Conservation (phyloP, 2,113 vertebrate species). For the Chloropsis cyanopogon region DNA sequence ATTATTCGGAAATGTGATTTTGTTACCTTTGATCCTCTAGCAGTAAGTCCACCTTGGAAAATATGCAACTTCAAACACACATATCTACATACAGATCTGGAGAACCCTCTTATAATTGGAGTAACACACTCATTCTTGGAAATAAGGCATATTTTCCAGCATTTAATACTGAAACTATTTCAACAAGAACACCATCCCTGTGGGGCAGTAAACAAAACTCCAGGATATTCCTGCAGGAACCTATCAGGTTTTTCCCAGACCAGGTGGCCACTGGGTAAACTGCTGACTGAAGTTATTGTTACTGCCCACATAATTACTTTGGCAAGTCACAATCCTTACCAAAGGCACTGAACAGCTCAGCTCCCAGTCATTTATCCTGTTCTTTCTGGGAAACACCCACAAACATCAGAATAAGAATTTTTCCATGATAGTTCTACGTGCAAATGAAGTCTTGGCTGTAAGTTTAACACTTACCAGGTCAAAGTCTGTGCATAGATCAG, state of each 20-base stretch:
- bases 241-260: background rate
- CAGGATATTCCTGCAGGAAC: background rate
- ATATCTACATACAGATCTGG: background rate
- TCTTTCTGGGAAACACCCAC: background rate
- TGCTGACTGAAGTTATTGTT: background rate
- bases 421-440: background rate
- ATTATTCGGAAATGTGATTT: background rate
- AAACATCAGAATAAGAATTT: background rate
- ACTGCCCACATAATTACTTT: background rate
- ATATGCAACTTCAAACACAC: background rate
- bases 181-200: background rate
- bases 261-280: background rate
- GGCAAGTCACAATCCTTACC: background rate
- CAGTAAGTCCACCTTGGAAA: background rate
- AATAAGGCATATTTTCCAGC: background rate
- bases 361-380: background rate
- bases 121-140: background rate
- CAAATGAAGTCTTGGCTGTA: background rate
- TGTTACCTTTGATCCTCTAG: background rate
- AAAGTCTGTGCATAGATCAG: conserved; percentile 93
- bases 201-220: background rate
- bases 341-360: background rate
- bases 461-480: conserved; percentile 79
- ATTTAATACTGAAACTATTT: background rate
- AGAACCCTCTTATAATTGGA: background rate